phyloP scores from a whole-genome alignment of 2,888 invertebrate genomes.

The Octodonta nipae region DNA sequence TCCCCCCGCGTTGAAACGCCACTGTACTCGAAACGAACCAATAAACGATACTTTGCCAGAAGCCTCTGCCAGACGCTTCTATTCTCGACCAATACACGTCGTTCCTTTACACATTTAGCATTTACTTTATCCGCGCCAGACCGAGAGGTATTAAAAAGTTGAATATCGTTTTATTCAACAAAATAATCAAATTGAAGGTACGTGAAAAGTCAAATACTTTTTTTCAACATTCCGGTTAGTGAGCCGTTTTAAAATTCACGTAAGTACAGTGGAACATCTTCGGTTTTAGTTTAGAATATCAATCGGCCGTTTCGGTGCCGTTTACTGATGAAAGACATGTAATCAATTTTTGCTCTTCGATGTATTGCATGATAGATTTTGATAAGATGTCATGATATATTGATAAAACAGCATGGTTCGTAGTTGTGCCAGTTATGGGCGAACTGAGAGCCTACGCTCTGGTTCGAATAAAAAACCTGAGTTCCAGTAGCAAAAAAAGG shows the following conservation, averaged over 20 bases:
- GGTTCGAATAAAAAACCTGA: constrained; percentile 28
- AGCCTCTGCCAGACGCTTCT: constrained; percentile 37
- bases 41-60: constrained; percentile 37
- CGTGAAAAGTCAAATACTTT: constrained; percentile 24
- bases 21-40: too few relatives aligned
- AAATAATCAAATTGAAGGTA: constrained; percentile 26
- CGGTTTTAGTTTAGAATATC: neutral
- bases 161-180: constrained; percentile 32
- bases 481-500: constrained; percentile 18
- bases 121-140: constrained; percentile 26
- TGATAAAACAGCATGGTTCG: constrained; percentile 30
- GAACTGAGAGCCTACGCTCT: constrained; percentile 33
- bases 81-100: constrained; percentile 23
- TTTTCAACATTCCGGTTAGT: constrained; percentile 17
- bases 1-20: too few relatives aligned
- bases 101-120: constrained; percentile 22
- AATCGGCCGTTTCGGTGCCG: neutral
- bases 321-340: constrained; percentile 3
- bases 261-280: constrained; percentile 28
- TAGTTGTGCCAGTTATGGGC: constrained; percentile 33
- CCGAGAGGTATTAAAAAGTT: constrained; percentile 30
- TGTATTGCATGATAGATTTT: constrained; percentile 27
- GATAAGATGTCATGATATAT: constrained; percentile 25
- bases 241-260: constrained; percentile 33
- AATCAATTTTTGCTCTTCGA: constrained; percentile 24